A percentile compares a stretch with the other conserved stretches of the same genome.
These are phyloP conservation scores for Ascidia mentula DNA, from an alignment of 23 tunicate species.

Conservation along the genomic window DNA sequence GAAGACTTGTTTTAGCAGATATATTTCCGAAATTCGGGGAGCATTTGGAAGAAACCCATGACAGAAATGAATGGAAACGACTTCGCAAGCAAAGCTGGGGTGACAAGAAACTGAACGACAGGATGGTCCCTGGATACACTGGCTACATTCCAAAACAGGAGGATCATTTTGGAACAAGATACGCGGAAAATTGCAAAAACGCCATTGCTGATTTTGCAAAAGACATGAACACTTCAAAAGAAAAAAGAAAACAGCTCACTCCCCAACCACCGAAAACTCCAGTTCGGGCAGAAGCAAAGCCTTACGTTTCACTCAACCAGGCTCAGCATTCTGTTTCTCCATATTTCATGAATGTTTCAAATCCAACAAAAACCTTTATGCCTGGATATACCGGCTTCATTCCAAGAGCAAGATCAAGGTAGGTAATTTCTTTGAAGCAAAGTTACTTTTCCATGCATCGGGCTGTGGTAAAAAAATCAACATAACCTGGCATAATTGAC, in stretches of 20 bases:
- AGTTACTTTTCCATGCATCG: too few relatives aligned
- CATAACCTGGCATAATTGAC: too few relatives aligned
- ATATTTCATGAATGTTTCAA: slow-evolving; percentile 57
- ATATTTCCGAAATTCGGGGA: slow-evolving; percentile 23
- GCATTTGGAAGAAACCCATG: not conserved
- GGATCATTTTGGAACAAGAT: slow-evolving; percentile 81
- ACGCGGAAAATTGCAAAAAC: slow-evolving; percentile 67
- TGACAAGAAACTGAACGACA: slow-evolving; percentile 61
- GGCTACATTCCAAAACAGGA: slow-evolving; percentile 82
- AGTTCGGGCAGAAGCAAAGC: slow-evolving; percentile 47
- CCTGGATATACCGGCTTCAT: slow-evolving; percentile 94
- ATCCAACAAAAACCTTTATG: slow-evolving; percentile 74
- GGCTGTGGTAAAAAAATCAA: too few relatives aligned
- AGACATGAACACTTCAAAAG: slow-evolving; percentile 21
- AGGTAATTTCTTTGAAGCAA: not conserved
- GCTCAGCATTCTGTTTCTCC: slow-evolving; percentile 79
- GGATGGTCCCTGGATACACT: slow-evolving; percentile 85
- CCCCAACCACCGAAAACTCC: slow-evolving; percentile 39
- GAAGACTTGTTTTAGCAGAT: slow-evolving; percentile 57
- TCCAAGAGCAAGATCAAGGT: slow-evolving; percentile 82
- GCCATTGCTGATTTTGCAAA: slow-evolving; percentile 42
- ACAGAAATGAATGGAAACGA: slow-evolving; percentile 46
- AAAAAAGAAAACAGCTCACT: slow-evolving; percentile 16
- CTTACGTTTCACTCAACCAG: slow-evolving; percentile 64
- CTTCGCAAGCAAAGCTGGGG: slow-evolving; percentile 89